These are phyloP conservation scores for Caenorhabditis sp. DNA, from an alignment of 2,888 invertebrate species.

Conservation along the genomic window DNA sequence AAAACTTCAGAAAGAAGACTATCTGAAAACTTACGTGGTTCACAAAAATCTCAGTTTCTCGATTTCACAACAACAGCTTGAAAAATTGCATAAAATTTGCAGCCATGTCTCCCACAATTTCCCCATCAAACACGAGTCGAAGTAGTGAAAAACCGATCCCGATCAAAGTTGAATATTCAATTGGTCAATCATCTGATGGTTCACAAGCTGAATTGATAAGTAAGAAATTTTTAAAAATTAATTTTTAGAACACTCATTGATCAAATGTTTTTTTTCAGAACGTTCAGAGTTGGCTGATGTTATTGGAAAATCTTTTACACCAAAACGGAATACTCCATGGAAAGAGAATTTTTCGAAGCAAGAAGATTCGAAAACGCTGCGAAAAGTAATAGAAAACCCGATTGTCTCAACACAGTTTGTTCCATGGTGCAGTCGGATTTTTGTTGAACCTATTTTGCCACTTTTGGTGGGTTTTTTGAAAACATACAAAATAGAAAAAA, in stretches of 20 bases:
- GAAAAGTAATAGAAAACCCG: conserved; percentile 34
- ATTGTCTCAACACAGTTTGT: conserved; percentile 64
- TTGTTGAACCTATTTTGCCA: conserved; percentile 60
- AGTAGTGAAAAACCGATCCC: not conserved
- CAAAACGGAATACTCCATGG: conserved; percentile 27
- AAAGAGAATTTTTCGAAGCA: conserved; percentile 13
- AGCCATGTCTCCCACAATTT: not conserved
- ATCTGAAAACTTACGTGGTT: too few species aligned
- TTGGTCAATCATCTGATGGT: not conserved
- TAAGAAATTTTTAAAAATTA: not conserved
- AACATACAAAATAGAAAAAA: not conserved
- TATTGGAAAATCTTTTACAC: conserved; percentile 33
- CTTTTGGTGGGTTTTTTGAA: conserved; percentile 17
- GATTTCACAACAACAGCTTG: not conserved
- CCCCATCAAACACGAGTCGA: not conserved
- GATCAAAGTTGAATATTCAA: not conserved
- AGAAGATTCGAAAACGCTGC: conserved; percentile 29
- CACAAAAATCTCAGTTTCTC: too few species aligned
- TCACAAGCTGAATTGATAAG: not conserved
- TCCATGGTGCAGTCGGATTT: conserved; percentile 67
- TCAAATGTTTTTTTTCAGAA: conserved; percentile 3
- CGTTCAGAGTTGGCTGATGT: conserved; percentile 18
- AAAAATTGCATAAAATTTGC: not conserved
- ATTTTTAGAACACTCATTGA: too few species aligned
- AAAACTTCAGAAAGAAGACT: too few species aligned